Evolutionary conservation across 2,888 invertebrate genomes (phyloP).

Genomic region (Adelphocoris suturalis): DNA sequence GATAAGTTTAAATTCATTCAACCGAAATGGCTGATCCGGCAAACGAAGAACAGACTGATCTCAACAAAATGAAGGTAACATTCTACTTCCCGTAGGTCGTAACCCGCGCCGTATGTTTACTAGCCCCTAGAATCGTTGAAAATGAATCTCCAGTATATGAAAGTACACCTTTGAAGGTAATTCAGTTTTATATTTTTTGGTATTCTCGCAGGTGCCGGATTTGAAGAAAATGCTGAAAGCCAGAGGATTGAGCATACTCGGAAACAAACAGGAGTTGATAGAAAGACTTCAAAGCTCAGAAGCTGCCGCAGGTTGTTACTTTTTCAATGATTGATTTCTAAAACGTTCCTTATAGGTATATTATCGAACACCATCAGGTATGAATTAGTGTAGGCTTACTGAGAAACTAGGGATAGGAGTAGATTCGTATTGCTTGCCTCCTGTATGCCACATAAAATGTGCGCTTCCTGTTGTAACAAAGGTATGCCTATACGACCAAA

Average conservation of each 20-base stretch:
- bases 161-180: too few species aligned
- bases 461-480: too few species aligned
- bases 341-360: neutral
- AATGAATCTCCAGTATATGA: neutral
- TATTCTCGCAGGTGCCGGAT: conserved; percentile 87
- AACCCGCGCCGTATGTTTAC: conserved; percentile 44
- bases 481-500: too few species aligned
- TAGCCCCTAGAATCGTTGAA: conserved; percentile 29
- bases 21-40: conserved; percentile 67
- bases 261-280: conserved; percentile 90
- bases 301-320: conserved; percentile 78
- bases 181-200: neutral
- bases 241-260: conserved; percentile 86
- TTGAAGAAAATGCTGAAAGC: conserved; percentile 89
- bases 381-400: too few species aligned
- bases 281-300: conserved; percentile 86
- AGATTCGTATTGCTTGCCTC: too few species aligned
- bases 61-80: conserved; percentile 72
- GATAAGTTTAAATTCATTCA: neutral
- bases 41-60: conserved; percentile 67
- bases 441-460: too few species aligned
- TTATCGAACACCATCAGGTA: too few species aligned
- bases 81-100: neutral
- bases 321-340: neutral
- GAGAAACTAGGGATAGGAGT: too few species aligned